Percentiles rank a stretch among this genome's conserved stretches.
Evolutionary conservation across 30 jellyfish, hydroid and myxozoan species (phyloP).

Genomic region (Calvadosia cruxmelitensis): DNA sequence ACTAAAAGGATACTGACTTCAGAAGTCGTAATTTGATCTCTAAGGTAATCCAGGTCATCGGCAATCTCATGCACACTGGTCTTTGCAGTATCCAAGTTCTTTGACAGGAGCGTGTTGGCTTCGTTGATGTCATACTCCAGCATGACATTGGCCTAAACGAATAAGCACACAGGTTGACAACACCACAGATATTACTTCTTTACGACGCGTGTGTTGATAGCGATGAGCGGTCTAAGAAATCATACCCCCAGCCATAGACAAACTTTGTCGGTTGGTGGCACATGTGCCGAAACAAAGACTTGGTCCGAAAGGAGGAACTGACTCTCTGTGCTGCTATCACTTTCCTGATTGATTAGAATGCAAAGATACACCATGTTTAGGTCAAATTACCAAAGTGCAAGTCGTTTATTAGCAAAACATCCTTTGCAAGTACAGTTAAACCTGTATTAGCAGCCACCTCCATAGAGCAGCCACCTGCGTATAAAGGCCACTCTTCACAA

Average conservation of each 20-base stretch:
- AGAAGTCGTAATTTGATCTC: constrained; percentile 90
- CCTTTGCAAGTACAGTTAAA: no score
- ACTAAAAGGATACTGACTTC: constrained; percentile 95
- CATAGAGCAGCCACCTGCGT: no score
- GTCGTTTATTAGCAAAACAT: background rate
- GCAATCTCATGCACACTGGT: constrained; percentile 50
- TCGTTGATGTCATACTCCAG: constrained; percentile 87
- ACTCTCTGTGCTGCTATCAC: constrained; percentile 34
- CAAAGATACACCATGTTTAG: no score
- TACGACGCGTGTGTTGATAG: no score
- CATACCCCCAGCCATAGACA: constrained; percentile 96
- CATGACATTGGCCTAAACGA: constrained; percentile 90
- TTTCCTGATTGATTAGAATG: no score
- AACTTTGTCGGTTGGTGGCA: constrained; percentile 86
- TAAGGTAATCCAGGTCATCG: constrained; percentile 51
- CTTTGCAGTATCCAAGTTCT: constrained; percentile 58
- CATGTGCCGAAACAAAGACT: constrained; percentile 59
- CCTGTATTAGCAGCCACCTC: no score
- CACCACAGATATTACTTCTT: no score
- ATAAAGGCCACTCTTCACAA: no score
- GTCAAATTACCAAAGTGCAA: no score
- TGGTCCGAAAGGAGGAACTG: constrained; percentile 91
- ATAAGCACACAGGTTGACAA: no score
- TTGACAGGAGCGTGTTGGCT: constrained; percentile 56
- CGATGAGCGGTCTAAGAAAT: no score